These are phyloP conservation scores for Nanorana parkeri DNA, from an alignment of 2,113 vertebrate species.

Conservation along the genomic window DNA sequence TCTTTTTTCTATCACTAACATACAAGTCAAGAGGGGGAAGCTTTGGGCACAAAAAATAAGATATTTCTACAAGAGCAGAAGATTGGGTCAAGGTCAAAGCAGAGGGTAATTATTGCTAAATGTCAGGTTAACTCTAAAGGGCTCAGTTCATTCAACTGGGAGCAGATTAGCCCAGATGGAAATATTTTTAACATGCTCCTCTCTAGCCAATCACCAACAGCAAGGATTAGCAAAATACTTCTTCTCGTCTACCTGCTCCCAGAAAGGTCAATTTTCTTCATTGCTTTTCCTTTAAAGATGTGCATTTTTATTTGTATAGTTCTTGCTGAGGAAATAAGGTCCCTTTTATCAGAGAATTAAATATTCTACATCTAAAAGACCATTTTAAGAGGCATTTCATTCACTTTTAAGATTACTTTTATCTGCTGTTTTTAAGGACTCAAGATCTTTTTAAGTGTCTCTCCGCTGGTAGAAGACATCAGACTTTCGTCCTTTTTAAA, in stretches of 20 bases:
- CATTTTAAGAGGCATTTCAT: constrained; percentile 75
- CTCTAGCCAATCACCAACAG: constrained; percentile 84
- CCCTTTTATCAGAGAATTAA: constrained; percentile 84
- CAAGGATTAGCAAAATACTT: constrained; percentile 90
- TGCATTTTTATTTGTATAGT: constrained; percentile 71
- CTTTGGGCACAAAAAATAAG: constrained; percentile 73
- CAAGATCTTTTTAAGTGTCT: constrained; percentile 60
- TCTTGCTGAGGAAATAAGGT: constrained; percentile 71
- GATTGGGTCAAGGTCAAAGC: constrained; percentile 81
- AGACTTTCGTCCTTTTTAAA: constrained; percentile 57
- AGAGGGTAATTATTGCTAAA: constrained; percentile 96
- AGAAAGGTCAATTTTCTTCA: constrained; percentile 91
- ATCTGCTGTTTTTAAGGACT: constrained; percentile 68
- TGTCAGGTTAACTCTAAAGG: constrained; percentile 92
- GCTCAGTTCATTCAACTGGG: constrained; percentile 87
- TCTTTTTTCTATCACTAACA: constrained; percentile 77
- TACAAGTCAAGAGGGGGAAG: constrained; percentile 80
- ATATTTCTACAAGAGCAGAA: constrained; percentile 84
- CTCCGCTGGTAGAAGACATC: constrained; percentile 24
- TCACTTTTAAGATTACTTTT: constrained; percentile 78
- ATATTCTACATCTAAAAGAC: constrained; percentile 81
- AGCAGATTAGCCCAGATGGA: constrained; percentile 92
- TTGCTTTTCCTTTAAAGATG: constrained; percentile 85
- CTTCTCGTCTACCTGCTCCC: constrained; percentile 88
- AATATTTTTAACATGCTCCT: constrained; percentile 88